Evolutionary conservation across 2,888 invertebrate species (phyloP), one percentile per base, ranked within the genome.

Genomic region (Ectemnius cavifrons): DNA sequence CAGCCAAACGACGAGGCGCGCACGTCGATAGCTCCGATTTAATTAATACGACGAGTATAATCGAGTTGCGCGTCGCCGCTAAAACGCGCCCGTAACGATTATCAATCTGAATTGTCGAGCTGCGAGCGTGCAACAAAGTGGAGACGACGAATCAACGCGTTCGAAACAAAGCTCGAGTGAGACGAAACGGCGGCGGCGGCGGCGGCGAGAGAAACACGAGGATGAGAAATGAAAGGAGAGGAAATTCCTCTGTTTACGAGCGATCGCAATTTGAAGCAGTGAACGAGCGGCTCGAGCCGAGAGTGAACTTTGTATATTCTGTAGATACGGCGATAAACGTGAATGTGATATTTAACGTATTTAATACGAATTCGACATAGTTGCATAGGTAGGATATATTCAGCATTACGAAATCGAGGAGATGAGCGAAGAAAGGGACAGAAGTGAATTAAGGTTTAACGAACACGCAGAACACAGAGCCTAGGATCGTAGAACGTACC

Each of bases 281-380:
- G 63, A 59, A 68, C 60, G 58, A 67, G 65, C 65, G 65, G 67
- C 65, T 62, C 69, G 58, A 66, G 69, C 58, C 52, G 5, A 37
- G 6, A 52, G 52, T 71, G 73, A 67, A 77, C 67, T 82, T 85
- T 89, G 89, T 89, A 89, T 84, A 89, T 89, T 86, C 81, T 89
- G 89, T 89, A 89, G 89, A 89, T 89, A 89, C 77, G 16, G 37
- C 37, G 85, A 86, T 88, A 86, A 87, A 87, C 87, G 85, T 89
- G 87, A 89, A 89, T 89, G 89, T 89, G 89, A 89, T 89, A 89
- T 83, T 86, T 86, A 88, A 86, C 86, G 87, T 89, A 87, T 87
- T 83, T 86, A 87, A 87, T 89, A 87, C 87, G 86, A 85, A 84
- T 82, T 86, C 84, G 85, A 81, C 67, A 61, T 73, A 81, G 66